Evolutionary conservation across 2,113 vertebrate species (phyloP).

Genomic region (Hucho hucho): DNA sequence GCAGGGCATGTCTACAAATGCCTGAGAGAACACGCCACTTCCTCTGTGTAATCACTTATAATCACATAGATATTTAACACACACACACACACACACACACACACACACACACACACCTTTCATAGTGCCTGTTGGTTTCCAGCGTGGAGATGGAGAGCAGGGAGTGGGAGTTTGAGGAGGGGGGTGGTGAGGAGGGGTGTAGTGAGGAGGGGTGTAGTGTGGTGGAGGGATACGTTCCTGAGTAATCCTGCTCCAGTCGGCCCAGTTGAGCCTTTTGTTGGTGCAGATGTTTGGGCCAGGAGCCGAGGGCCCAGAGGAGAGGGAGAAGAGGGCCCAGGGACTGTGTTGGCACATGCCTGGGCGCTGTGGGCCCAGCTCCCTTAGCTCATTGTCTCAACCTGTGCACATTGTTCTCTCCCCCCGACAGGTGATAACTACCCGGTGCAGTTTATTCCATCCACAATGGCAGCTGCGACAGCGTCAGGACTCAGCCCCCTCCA

Average conservation of each 20-base stretch:
- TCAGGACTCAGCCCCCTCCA: constrained; percentile 99
- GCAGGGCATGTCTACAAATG: constrained; percentile 60
- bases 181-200: constrained; percentile 16
- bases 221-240: constrained; percentile 60
- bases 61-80: constrained; percentile 19
- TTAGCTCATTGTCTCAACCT: constrained; percentile 96
- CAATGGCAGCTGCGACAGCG: constrained; percentile 99
- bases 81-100: background rate
- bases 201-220: background rate
- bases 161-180: too few species aligned
- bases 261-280: constrained; percentile 89
- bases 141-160: too few species aligned
- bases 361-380: constrained; percentile 65
- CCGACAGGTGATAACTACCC: constrained; percentile 99
- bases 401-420: constrained; percentile 86
- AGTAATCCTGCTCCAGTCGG: constrained; percentile 79
- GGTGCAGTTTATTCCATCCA: constrained; percentile 99
- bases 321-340: constrained; percentile 21
- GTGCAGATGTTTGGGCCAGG: constrained; percentile 93
- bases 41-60: constrained; percentile 48
- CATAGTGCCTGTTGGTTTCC: too few species aligned
- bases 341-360: constrained; percentile 91
- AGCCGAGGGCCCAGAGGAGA: constrained; percentile 61
- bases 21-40: constrained; percentile 55
- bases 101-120: background rate